These are phyloP conservation scores for Amblyopsis rosae DNA, from an alignment of 2,113 vertebrate genomes.

Conservation along the genomic window DNA sequence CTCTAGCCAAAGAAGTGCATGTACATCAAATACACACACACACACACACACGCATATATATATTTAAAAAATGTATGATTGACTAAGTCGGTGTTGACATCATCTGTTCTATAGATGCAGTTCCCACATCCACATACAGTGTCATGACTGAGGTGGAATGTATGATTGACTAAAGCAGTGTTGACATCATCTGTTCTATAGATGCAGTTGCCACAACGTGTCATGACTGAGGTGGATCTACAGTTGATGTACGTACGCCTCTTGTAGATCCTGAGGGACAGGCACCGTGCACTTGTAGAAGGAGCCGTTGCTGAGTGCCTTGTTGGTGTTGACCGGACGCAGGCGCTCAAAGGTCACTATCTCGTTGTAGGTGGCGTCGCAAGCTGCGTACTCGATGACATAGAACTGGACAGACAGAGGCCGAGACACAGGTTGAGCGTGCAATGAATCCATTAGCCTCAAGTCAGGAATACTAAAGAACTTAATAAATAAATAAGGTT, in stretches of 20 bases:
- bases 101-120: too few species aligned
- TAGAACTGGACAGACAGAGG: conserved; percentile 80
- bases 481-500: neutral
- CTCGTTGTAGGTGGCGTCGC: conserved; percentile 89
- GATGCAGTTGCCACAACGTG: neutral
- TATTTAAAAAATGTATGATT: too few species aligned
- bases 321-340: conserved; percentile 86
- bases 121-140: too few species aligned
- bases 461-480: neutral
- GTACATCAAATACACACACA: too few species aligned
- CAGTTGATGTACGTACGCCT: conserved; percentile 65
- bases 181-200: too few species aligned
- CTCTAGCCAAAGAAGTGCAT: too few species aligned
- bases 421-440: neutral
- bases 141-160: too few species aligned
- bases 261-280: conserved; percentile 86
- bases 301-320: conserved; percentile 81
- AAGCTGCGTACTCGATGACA: conserved; percentile 90
- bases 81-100: too few species aligned
- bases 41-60: too few species aligned
- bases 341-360: conserved; percentile 89
- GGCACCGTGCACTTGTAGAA: conserved; percentile 86
- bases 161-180: too few species aligned
- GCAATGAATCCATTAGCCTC: too few species aligned
- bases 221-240: neutral